A percentile compares a stretch with the other conserved stretches of the same genome.
Conservation (phyloP, 2,113 vertebrate genomes). For the Cnemophilus loriae region DNA sequence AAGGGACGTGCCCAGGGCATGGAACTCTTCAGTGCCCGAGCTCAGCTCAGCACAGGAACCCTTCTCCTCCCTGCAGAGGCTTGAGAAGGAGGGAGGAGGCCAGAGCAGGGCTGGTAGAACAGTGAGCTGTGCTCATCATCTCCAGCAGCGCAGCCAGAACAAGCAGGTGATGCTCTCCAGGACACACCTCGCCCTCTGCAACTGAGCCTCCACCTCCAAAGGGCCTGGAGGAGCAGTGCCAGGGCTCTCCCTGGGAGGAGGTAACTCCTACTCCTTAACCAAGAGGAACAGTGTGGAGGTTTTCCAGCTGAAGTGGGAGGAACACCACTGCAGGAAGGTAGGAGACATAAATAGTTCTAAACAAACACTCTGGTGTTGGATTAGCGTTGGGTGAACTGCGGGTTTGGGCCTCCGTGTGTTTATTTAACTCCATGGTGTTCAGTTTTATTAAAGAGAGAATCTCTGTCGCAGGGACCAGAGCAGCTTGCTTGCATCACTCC, state of each 20-base stretch:
- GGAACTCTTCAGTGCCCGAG: neutral
- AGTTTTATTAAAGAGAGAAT: neutral
- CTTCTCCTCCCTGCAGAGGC: neutral
- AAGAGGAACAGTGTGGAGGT: neutral
- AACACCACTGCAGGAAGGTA: neutral
- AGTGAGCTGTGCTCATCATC: accelerated
- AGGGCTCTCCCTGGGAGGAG: neutral
- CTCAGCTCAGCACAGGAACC: neutral
- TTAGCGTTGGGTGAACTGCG: neutral
- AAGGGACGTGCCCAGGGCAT: neutral
- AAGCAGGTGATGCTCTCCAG: neutral
- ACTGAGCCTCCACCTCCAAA: accelerated
- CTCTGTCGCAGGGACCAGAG: neutral
- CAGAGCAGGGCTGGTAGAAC: neutral
- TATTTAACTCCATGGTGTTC: neutral
- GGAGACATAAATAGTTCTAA: neutral
- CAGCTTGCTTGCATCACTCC: neutral
- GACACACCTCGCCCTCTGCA: neutral
- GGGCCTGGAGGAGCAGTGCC: neutral
- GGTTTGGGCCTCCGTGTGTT: neutral
- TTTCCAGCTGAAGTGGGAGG: neutral
- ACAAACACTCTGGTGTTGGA: neutral
- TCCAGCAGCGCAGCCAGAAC: neutral
- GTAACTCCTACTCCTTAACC: neutral
- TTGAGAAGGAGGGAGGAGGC: neutral